Evolutionary conservation across 2,113 vertebrate genomes (phyloP).

Genomic region (Mungos mungo): DNA sequence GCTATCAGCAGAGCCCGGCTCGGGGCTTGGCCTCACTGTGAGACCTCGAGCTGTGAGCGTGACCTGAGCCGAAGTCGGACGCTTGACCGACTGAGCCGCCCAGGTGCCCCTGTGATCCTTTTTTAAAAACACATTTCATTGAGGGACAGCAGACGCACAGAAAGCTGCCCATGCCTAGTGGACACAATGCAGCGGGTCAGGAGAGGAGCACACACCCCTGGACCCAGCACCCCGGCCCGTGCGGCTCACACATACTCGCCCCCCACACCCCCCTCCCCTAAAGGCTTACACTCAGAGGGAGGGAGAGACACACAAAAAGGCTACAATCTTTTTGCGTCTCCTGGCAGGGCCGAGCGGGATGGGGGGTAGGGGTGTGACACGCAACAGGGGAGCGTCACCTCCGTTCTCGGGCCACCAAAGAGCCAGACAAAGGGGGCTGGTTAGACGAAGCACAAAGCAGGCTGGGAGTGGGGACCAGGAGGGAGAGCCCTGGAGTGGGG

Average conservation of each 20-base stretch:
- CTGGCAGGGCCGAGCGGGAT: background rate
- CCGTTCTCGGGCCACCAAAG: background rate
- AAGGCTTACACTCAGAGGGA: background rate
- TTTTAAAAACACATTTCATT: background rate
- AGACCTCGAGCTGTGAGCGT: too few species aligned
- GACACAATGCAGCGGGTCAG: background rate
- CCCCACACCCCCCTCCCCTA: background rate
- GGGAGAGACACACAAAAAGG: background rate
- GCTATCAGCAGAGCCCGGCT: too few species aligned
- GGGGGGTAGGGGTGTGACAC: background rate
- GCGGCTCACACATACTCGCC: too few species aligned
- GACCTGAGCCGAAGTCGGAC: too few species aligned
- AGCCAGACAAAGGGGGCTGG: constrained; percentile 2
- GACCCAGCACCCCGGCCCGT: background rate
- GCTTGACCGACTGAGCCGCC: too few species aligned
- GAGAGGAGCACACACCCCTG: background rate
- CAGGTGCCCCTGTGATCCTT: too few species aligned
- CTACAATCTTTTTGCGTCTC: background rate
- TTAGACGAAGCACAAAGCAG: background rate
- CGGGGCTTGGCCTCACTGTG: too few species aligned
- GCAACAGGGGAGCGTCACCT: background rate
- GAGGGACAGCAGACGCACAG: background rate
- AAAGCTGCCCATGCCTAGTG: background rate
- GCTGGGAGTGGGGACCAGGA: background rate
- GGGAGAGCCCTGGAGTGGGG: background rate